Evolutionary conservation across 2,113 vertebrate genomes (phyloP).

Genomic region (Lethenteron reissneri): DNA sequence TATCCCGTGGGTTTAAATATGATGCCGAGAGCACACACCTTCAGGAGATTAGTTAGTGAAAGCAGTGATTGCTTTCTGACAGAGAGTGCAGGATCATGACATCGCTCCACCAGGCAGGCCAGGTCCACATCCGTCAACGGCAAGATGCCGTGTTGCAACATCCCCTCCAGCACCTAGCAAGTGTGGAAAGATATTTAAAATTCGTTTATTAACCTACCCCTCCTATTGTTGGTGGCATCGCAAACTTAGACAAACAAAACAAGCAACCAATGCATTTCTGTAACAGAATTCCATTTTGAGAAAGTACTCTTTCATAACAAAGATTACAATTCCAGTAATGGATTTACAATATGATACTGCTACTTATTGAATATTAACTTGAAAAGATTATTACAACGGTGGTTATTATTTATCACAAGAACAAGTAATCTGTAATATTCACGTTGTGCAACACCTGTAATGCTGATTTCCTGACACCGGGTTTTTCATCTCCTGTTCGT

Average conservation of each 20-base stretch:
- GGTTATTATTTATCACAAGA: background rate
- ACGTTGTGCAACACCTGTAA: conserved; percentile 38
- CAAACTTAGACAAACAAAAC: background rate
- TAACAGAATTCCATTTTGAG: background rate
- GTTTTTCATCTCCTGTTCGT: conserved; percentile 42
- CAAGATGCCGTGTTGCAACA: conserved; percentile 42
- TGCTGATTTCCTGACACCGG: conserved; percentile 57
- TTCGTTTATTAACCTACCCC: no score
- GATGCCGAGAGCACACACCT: conserved; percentile 19
- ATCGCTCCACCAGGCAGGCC: conserved; percentile 37
- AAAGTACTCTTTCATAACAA: background rate
- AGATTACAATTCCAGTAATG: background rate
- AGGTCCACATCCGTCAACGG: conserved; percentile 29
- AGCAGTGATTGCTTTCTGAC: conserved; percentile 69
- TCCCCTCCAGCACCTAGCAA: conserved; percentile 37
- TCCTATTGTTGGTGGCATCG: background rate
- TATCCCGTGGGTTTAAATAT: no score
- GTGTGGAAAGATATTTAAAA: no score
- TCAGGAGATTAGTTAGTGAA: conserved; percentile 51
- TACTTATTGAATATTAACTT: background rate
- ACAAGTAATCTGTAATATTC: background rate
- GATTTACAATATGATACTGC: background rate
- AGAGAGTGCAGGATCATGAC: conserved; percentile 53
- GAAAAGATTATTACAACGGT: background rate
- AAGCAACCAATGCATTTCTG: background rate